A percentile compares a stretch with the other conserved stretches of the same genome.
Evolutionary conservation across 2,113 vertebrate species (phyloP).

Genomic region (Atlantisia rogersi): DNA sequence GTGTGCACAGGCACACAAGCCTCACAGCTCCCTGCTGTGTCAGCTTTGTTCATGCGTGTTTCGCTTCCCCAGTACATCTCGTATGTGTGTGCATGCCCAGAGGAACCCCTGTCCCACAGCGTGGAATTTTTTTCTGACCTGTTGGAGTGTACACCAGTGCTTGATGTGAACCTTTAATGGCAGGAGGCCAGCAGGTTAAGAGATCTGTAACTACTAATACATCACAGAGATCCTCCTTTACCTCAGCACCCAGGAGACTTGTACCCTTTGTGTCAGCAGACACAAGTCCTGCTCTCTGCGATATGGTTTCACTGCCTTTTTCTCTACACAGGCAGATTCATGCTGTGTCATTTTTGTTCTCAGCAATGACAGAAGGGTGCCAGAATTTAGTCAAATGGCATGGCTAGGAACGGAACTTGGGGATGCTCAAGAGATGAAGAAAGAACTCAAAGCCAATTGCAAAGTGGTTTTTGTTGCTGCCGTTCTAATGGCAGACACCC

Average conservation of each 20-base stretch:
- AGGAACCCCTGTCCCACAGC: background rate
- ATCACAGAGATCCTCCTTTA: conserved; percentile 2
- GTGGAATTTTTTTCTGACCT: background rate
- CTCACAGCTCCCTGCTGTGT: conserved; percentile 15
- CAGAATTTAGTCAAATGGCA: conserved; percentile 46
- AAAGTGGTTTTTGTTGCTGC: background rate
- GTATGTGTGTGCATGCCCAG: background rate
- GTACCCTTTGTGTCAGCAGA: background rate
- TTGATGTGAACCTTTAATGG: background rate
- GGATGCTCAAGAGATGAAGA: background rate
- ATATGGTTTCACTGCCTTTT: background rate
- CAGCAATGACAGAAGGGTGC: conserved; percentile 25
- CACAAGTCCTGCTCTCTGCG: background rate
- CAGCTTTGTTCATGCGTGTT: background rate
- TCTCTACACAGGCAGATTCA: conserved; percentile 2
- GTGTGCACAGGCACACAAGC: background rate
- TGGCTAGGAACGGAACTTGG: background rate
- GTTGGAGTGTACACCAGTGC: background rate
- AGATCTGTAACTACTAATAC: background rate
- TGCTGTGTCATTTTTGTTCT: conserved; percentile 18
- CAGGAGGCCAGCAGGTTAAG: conserved; percentile 26
- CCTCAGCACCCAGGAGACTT: background rate
- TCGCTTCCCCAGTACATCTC: background rate
- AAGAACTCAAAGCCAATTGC: conserved; percentile 38
- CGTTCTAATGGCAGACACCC: background rate